Evolutionary conservation across 2,113 vertebrate species (phyloP), one percentile per base, ranked within the genome.

Genomic region (Pterocles burchelli): DNA sequence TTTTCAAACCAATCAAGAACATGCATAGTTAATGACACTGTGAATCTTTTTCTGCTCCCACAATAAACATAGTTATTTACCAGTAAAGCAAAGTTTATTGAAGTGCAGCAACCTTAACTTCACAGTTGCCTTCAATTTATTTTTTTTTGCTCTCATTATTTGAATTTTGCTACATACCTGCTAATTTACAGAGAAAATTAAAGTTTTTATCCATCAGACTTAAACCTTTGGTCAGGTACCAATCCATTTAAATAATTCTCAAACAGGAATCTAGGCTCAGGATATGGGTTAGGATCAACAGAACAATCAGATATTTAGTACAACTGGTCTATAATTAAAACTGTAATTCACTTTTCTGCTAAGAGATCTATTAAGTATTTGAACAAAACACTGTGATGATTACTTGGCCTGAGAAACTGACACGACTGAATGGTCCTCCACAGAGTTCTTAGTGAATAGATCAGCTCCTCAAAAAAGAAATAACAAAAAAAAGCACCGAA

Each of bases 1-100:
- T 54, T 85, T 93, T 70, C 43, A 88, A 77, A 74, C 13, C 7
- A 7, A 57, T 38, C 55, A 61, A 41, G 46, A 67, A 34, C 8
- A 38, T 2, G 2, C 26, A 28, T 4, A 59, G 10, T 33, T 48
- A 65, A 76, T 38, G 25, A 71, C 18, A 70, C 2, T 0, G 0
- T 33, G 17, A 66, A 62, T 57, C 0, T 34, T 72, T 24, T 90
- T 73, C 62, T 76, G 21, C 10, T 61, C 18, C 11, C 26, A 54
- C 33, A 93, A 45, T 9, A n/a, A 77, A 36, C 9, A 13, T 20
- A 36, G 33, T 18, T 73, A 57, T 19, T 87, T 77, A 49, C 34
- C 2, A 85, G 46, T 41, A 54, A 84, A 68, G 22, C 28, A 46
- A 51, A 38, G 6, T 11, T 57, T 67, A 65, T 1, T 80, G 43